phyloP scores from a whole-genome alignment of 2,113 vertebrate genomes.

The Glaucidium brasilianum region DNA sequence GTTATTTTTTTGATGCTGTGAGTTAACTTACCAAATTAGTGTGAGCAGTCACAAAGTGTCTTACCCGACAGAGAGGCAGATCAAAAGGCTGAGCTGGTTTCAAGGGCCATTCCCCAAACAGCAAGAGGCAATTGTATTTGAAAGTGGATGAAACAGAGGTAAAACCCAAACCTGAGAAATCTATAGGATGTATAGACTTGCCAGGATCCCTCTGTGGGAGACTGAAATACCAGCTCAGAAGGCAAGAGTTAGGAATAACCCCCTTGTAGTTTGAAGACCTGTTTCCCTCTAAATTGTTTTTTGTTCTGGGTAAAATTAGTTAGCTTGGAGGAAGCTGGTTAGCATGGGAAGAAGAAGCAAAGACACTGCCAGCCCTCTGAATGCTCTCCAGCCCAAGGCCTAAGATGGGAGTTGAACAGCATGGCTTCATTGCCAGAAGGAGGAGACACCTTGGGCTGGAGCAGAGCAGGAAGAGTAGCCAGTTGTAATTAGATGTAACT shows the following conservation, averaged over 20 bases:
- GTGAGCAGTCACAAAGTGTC: not conserved
- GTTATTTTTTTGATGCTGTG: not conserved
- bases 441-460: not conserved
- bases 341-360: not conserved
- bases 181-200: not conserved
- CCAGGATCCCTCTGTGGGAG: not conserved
- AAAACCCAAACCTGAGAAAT: not conserved
- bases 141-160: not conserved
- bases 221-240: not conserved
- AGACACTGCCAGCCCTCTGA: not conserved
- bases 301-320: not conserved
- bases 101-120: not conserved
- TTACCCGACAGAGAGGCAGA: not conserved
- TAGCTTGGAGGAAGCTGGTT: not conserved
- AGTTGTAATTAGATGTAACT: not conserved
- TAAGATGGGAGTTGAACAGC: not conserved
- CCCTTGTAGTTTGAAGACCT: not conserved
- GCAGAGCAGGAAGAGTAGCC: not conserved
- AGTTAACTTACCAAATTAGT: not conserved
- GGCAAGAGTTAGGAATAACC: not conserved
- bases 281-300: not conserved
- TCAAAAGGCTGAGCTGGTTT: not conserved
- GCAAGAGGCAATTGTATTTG: not conserved
- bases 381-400: fast-evolving
- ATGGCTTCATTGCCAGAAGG: not conserved